Base-by-base conservation (phyloP, 23 tunicate species). In the Corella eumyota region DNA sequence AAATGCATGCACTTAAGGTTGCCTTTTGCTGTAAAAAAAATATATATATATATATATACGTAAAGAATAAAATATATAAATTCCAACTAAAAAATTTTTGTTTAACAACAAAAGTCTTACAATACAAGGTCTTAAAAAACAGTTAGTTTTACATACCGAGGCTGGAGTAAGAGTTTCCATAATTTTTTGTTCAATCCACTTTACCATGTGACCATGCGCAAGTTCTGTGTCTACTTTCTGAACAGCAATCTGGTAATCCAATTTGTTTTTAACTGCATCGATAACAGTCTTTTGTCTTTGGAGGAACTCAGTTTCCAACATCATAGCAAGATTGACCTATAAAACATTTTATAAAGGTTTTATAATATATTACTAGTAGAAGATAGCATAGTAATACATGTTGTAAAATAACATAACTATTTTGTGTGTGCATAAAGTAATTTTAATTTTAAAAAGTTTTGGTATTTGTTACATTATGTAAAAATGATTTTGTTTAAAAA, bases 101-200 rank as follows among this genome's bases (percentile, higher is more conserved):
- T n/a, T n/a, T n/a, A n/a, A n/a, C n/a, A n/a, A n/a, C n/a, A n/a
- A n/a, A n/a, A n/a, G n/a, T n/a, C n/a, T n/a, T n/a, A 15, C 48
- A 40, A 15, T 11, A 11, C 48, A 40, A 40, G 15, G 48, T 15
- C 48, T 9, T 9, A 40, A 9, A 15, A 11, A 11, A 40, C 48
- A 40, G 11, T 9, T 27, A 25, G 28, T 6, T 26, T 48, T 26
- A 74, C 73, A 50, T 24, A 79, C 88, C 57, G 88, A 70, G 60
- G 71, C 88, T 25, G 96, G 96, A 6, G 96, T 88, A 65, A 90
- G 81, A 24, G 78, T 75, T 64, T 80, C 69, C 66, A 49, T 81
- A 15, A 81, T 91, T 75, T 90, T 80, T n/a, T 90, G 56, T 65
- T 81, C 97, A 53, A 90, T 71, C 97, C 97, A 90, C 65, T 80